These are phyloP conservation scores for Hemistola chrysoprasaria DNA, from an alignment of 2,888 invertebrate species.

Conservation along the genomic window DNA sequence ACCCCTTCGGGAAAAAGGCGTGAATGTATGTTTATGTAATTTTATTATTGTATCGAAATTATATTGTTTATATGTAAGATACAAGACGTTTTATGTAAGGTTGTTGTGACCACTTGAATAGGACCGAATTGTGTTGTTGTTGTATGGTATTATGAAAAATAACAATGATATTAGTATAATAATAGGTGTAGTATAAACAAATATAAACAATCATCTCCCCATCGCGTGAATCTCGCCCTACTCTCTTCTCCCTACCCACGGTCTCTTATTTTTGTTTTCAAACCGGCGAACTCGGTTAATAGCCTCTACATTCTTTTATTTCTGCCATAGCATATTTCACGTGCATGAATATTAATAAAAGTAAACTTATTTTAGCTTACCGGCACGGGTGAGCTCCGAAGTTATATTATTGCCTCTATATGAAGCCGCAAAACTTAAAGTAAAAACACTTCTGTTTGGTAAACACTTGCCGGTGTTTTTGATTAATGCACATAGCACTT, in stretches of 20 bases:
- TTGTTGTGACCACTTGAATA: too few relatives aligned
- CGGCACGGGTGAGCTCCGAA: slow-evolving; percentile 14
- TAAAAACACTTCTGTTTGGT: slow-evolving; percentile 57
- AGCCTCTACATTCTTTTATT: slow-evolving; percentile 16
- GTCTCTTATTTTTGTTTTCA: slow-evolving; percentile 34
- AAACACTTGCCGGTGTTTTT: slow-evolving; percentile 54
- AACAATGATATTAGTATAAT: not conserved
- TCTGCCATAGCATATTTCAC: slow-evolving; percentile 14
- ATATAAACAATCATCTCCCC: slow-evolving; percentile 35
- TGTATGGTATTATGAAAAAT: too few relatives aligned
- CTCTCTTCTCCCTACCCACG: too few relatives aligned
- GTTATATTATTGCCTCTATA: slow-evolving; percentile 12
- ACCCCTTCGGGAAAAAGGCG: too few relatives aligned
- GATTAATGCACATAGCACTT: slow-evolving; percentile 56
- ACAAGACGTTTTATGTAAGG: too few relatives aligned
- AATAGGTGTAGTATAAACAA: slow-evolving; percentile 27
- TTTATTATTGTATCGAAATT: too few relatives aligned
- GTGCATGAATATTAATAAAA: slow-evolving; percentile 13
- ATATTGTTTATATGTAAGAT: too few relatives aligned
- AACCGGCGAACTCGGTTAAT: slow-evolving; percentile 27
- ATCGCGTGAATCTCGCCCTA: slow-evolving; percentile 24
- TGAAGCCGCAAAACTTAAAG: slow-evolving; percentile 48
- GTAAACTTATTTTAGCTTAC: slow-evolving; percentile 20
- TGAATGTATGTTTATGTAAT: too few relatives aligned
- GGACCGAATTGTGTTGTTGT: too few relatives aligned